Percentiles rank a stretch among this genome's conserved stretches.
phyloP scores from a whole-genome alignment of 2,113 vertebrate species.

The Aplodontia rufa region DNA sequence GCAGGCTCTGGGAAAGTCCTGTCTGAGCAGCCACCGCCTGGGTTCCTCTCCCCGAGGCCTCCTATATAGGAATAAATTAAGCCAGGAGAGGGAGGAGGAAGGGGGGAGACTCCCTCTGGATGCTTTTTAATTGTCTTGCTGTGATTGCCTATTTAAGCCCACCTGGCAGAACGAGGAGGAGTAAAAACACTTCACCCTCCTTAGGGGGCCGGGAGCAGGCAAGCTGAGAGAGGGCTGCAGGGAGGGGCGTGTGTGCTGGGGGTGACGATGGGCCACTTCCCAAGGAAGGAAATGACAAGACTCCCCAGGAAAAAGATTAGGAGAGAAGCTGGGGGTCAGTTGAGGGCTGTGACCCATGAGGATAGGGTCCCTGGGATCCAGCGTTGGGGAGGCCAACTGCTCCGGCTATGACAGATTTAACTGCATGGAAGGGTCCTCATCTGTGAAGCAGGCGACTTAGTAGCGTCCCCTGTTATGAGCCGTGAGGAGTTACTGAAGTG shows the following conservation, averaged over 20 bases:
- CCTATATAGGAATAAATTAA: conserved; percentile 54
- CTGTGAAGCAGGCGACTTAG: background rate
- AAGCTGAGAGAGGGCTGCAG: background rate
- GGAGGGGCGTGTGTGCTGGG: too few species aligned
- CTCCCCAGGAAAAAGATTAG: background rate
- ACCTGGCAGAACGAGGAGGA: conserved; percentile 46
- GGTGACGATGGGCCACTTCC: too few species aligned
- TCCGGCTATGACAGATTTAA: background rate
- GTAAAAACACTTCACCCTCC: conserved; percentile 51
- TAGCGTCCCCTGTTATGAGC: background rate
- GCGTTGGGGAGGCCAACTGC: background rate
- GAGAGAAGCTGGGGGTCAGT: background rate
- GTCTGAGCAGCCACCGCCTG: background rate
- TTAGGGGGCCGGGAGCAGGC: conserved; percentile 28
- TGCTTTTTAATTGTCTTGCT: conserved; percentile 60
- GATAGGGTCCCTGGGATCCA: background rate
- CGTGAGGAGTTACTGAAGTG: background rate
- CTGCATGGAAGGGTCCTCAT: background rate
- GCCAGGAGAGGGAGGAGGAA: background rate
- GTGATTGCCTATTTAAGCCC: conserved; percentile 65
- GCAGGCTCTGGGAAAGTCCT: background rate
- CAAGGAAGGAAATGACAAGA: background rate
- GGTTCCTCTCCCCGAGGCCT: background rate
- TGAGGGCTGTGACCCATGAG: background rate
- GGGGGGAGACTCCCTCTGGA: conserved; percentile 9